Evolutionary conservation across 2,797 vertebrate genomes (phyloP).

Genomic region (Premnoplex brunnescens): DNA sequence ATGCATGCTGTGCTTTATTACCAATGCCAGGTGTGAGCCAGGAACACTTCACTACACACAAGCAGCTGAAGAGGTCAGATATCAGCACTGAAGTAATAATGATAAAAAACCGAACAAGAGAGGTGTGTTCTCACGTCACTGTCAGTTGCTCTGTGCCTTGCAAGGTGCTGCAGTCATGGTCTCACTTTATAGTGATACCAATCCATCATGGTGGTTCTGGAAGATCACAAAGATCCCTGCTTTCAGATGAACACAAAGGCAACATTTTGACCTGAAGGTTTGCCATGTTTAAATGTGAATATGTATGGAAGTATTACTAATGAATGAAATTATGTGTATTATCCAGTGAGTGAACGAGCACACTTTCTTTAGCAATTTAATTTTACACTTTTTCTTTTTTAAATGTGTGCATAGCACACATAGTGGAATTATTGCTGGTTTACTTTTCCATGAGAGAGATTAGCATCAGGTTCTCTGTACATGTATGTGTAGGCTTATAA

Average conservation of each 20-base stretch:
- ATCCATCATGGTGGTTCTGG: neutral
- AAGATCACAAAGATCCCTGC: neutral
- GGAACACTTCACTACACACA: conserved; percentile 59
- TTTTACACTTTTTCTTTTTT: neutral
- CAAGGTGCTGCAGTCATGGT: neutral
- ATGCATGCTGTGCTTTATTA: conserved; percentile 76
- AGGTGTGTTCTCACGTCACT: conserved; percentile 51
- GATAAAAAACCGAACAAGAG: conserved; percentile 52
- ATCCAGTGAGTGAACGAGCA: fast-evolving
- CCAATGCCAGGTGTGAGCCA: conserved; percentile 73
- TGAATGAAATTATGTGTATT: neutral
- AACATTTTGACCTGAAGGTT: neutral
- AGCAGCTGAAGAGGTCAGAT: conserved; percentile 63
- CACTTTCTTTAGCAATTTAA: neutral
- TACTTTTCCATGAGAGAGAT: neutral
- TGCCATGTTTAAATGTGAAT: neutral
- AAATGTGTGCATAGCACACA: neutral
- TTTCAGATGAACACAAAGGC: neutral
- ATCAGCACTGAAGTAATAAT: conserved; percentile 53
- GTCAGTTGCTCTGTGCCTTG: neutral
- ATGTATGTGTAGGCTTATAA: too few species aligned
- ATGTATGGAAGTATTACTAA: neutral
- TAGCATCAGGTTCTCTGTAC: neutral
- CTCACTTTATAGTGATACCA: neutral
- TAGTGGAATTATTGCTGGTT: neutral